Evolutionary conservation across 2,797 vertebrate genomes (phyloP).

Genomic region (Manis javanica): DNA sequence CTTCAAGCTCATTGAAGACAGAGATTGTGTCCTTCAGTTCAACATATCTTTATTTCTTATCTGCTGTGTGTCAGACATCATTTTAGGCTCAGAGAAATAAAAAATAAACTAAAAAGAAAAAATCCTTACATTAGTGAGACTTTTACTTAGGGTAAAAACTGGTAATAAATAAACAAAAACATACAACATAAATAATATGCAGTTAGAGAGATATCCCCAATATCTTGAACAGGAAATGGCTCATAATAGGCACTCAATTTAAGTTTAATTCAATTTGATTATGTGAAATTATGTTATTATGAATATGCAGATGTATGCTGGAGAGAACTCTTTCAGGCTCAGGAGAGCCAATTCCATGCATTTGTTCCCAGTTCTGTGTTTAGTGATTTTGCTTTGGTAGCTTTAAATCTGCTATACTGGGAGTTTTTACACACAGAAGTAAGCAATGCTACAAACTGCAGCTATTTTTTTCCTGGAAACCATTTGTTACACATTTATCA

Average conservation of each 20-base stretch:
- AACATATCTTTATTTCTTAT: not conserved
- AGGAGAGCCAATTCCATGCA: not conserved
- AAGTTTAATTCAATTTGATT: not conserved
- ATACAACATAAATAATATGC: not conserved
- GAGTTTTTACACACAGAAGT: not conserved
- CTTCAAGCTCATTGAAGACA: no score
- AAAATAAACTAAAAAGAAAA: not conserved
- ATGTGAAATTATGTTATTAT: not conserved
- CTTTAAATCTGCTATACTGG: not conserved
- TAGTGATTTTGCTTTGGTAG: not conserved
- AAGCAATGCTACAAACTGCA: not conserved
- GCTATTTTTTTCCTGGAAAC: not conserved
- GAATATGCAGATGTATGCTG: not conserved
- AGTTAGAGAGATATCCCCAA: not conserved
- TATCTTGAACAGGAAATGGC: not conserved
- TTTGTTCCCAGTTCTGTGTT: slow-evolving; percentile 22
- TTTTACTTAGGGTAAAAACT: not conserved
- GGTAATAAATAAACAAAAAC: not conserved
- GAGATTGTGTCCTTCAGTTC: no score
- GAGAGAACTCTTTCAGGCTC: not conserved
- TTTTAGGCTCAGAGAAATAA: not conserved
- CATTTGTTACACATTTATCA: slow-evolving; percentile 6
- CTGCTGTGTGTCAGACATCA: not conserved
- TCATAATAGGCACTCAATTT: not conserved
- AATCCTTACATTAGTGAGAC: not conserved